Conservation (phyloP, 1,140 invertebrate species). For the Bombus sylvicola region DNA sequence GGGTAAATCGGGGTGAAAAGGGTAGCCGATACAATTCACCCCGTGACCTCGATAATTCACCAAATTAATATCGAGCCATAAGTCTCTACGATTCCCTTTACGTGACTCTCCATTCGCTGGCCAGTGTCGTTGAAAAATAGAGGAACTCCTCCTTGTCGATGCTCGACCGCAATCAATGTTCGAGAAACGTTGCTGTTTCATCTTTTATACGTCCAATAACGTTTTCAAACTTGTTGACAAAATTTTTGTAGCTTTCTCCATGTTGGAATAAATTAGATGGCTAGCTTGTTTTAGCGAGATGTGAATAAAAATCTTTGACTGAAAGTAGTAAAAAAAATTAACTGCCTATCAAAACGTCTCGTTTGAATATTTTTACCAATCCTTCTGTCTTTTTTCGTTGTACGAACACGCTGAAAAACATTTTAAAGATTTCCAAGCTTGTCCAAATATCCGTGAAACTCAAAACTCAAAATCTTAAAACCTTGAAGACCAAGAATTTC, state of each 20-base stretch:
- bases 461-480: too few species aligned
- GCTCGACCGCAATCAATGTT: not conserved
- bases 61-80: slow-evolving; percentile 40
- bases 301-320: too few species aligned
- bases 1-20: not conserved
- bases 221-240: not conserved
- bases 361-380: too few species aligned
- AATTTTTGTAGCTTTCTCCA: not conserved
- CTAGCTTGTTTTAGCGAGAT: not conserved
- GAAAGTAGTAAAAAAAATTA: too few species aligned
- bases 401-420: too few species aligned
- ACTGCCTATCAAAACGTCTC: too few species aligned
- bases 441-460: too few species aligned
- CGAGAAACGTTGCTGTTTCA: not conserved
- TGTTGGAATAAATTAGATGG: not conserved
- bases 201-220: not conserved
- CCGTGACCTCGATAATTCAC: slow-evolving; percentile 32
- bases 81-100: not conserved
- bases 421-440: too few species aligned
- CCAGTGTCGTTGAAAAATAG: not conserved
- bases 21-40: slow-evolving; percentile 7
- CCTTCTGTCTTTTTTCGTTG: too few species aligned
- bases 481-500: too few species aligned
- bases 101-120: not conserved
- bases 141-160: not conserved